Percentiles rank a stretch among this genome's conserved stretches.
Evolutionary conservation across 2,797 vertebrate genomes (phyloP).

Genomic region (Chaetodon trifasciatus): DNA sequence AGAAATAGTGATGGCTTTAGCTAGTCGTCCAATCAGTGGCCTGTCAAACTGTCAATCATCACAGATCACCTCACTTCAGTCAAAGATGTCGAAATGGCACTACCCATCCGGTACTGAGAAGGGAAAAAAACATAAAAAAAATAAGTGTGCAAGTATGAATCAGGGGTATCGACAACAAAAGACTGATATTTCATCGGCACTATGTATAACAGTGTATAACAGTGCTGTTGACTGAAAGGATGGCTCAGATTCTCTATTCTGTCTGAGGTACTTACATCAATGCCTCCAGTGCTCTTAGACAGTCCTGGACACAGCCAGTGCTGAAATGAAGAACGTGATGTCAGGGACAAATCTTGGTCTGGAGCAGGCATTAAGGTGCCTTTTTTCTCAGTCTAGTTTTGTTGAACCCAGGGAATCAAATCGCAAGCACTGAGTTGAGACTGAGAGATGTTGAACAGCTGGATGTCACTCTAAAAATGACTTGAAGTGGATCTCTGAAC

Average conservation of each 20-base stretch:
- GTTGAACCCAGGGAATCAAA: not conserved
- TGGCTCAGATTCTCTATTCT: not conserved
- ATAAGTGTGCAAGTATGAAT: not conserved
- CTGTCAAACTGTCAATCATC: conserved; percentile 10
- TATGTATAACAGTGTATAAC: not conserved
- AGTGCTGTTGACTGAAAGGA: not conserved
- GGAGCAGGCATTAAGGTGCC: not conserved
- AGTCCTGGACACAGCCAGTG: not conserved
- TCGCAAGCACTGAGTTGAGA: not conserved
- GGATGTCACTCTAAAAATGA: not conserved
- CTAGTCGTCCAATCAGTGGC: not conserved
- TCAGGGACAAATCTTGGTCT: conserved; percentile 10
- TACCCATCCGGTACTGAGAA: not conserved
- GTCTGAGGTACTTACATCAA: conserved; percentile 10
- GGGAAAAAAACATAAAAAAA: not conserved
- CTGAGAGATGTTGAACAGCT: not conserved
- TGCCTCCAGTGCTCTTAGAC: not conserved
- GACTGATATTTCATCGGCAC: not conserved
- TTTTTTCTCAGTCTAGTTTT: not conserved
- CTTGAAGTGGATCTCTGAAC: not conserved
- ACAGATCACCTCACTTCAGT: not conserved
- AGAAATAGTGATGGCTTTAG: not conserved
- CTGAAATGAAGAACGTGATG: conserved; percentile 11
- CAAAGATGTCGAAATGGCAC: not conserved
- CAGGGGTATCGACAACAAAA: not conserved